Evolutionary conservation across 2,888 invertebrate species (phyloP).

Genomic region (Eulithis prunata): DNA sequence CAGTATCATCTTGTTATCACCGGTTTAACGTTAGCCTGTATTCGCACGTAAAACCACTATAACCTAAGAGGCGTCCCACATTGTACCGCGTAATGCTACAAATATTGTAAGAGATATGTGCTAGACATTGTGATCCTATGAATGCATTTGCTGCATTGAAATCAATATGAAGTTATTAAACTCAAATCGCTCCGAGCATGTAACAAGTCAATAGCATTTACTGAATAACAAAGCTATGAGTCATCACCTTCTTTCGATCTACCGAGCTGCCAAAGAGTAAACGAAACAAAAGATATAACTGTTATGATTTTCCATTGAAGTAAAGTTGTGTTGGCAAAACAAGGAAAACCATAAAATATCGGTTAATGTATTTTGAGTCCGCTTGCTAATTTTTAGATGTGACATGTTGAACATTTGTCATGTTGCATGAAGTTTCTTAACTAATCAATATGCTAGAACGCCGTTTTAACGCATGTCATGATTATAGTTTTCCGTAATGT

Average conservation of each 20-base stretch:
- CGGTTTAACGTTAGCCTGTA: slow-evolving; percentile 20
- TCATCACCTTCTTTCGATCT: slow-evolving; percentile 24
- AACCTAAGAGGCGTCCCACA: slow-evolving; percentile 59
- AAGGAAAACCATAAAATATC: neutral
- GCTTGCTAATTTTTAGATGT: neutral
- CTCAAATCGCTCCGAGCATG: slow-evolving; percentile 1
- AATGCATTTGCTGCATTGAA: slow-evolving; percentile 27
- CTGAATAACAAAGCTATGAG: slow-evolving; percentile 21
- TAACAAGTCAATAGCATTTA: slow-evolving; percentile 17
- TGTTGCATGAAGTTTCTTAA: too few relatives aligned
- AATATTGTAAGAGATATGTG: slow-evolving; percentile 24
- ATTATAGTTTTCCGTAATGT: neutral
- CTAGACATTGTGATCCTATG: slow-evolving; percentile 33
- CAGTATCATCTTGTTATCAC: slow-evolving; percentile 7
- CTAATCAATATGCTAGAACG: too few relatives aligned
- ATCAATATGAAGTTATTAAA: neutral
- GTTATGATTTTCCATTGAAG: slow-evolving; percentile 1
- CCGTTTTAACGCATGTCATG: neutral
- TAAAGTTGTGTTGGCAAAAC: neutral
- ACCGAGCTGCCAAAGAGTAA: slow-evolving; percentile 34
- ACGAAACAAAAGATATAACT: slow-evolving; percentile 16
- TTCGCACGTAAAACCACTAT: slow-evolving; percentile 47
- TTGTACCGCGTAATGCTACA: slow-evolving; percentile 46
- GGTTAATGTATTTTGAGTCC: neutral
- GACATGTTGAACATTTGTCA: too few relatives aligned